Base-by-base conservation (phyloP, 2,113 vertebrate species). In the Ornithorhynchus anatinus region DNA sequence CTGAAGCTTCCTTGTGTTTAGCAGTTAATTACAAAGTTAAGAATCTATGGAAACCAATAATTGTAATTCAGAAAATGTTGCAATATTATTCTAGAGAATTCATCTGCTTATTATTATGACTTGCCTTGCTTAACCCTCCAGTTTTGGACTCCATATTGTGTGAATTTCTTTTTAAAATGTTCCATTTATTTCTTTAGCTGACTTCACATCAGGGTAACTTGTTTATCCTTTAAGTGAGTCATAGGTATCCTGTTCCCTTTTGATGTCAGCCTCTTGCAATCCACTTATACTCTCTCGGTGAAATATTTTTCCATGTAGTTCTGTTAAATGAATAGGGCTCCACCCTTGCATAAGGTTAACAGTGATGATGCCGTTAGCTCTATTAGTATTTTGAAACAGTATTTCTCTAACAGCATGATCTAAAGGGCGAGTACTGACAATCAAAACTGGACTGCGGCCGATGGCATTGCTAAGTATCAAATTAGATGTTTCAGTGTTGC, bases 41-140 rank as follows among this genome's bases (percentile, higher is more conserved):
- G 75, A 85, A 84, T 85, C 84, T 89, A 89, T 79, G 85, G 84
- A 84, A 89, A 87, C 78, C 58, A 60, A 83, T 63, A 61, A 76
- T 54, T 54, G 63, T 51, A 67, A 76, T 86, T 87, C 89, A 90
- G 72, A 88, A 88, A 87, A 88, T 91, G 85, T 92, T 88, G 91
- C 89, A 90, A 91, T 92, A 78, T 91, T 89, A 87, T 87, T 90
- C 81, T 84, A 88, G 90, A 91, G 60, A 84, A 91, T 66, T 92
- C 75, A 87, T 92, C 89, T 90, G 90, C 89, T 91, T 91, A 92
- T 88, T 91, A 92, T 91, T 92, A 88, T 82, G 72, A 81, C 84
- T 90, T 80, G 83, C 88, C 90, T 92, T 86, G 80, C 81, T 90
- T 91, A 93, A 90, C 85, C 89, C 87, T 85, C 89, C 70, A 84